Base-by-base conservation (phyloP, 2,888 invertebrate genomes). In the Erpobdella octoculata region DNA sequence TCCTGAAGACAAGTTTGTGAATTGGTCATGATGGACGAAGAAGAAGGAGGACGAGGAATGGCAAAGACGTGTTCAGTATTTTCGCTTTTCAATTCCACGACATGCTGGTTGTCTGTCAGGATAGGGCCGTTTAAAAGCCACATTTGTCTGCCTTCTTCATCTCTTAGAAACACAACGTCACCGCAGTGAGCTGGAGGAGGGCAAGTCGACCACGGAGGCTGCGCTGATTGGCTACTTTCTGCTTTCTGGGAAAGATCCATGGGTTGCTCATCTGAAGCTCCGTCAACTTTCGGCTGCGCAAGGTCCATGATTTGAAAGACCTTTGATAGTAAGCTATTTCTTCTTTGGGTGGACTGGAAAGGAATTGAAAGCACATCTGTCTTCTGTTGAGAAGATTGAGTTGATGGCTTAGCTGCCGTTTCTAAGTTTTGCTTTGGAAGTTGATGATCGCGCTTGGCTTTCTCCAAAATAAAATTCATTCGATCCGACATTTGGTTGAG, bases 111-210 rank as follows among this genome's bases (percentile, higher is more conserved):
- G n/a, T n/a, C n/a, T n/a, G n/a, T n/a, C n/a, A n/a, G n/a, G n/a
- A n/a, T n/a, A n/a, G n/a, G n/a, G n/a, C 28, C 28, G 5, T 53
- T 53, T 21, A 53, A 28, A 12, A 53, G 28, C 53, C 53, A 53
- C 21, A 53, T 28, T 28, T 25, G 21, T 53, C 53, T 53, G 53
- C 53, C 53, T 8, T 4, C 53, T 15, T 53, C 53, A 28, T 53
- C 53, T 53, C 53, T 53, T 28, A 53, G 53, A 53, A 53, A 53
- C 4, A 53, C 28, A 28, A 53, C 53, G 21, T 53, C 53, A 53
- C 53, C 53, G 53, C 53, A 53, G n/a, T 53, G 53, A 9, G 53
- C 53, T 6, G 53, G 53, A 9, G 53, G 53, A 53, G 53, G 53
- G 28, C 28, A 25, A 21, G 53, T 25, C 21, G 53, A 53, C 53